Conservation (phyloP, 2,113 vertebrate species). For the Orcinus orca region DNA sequence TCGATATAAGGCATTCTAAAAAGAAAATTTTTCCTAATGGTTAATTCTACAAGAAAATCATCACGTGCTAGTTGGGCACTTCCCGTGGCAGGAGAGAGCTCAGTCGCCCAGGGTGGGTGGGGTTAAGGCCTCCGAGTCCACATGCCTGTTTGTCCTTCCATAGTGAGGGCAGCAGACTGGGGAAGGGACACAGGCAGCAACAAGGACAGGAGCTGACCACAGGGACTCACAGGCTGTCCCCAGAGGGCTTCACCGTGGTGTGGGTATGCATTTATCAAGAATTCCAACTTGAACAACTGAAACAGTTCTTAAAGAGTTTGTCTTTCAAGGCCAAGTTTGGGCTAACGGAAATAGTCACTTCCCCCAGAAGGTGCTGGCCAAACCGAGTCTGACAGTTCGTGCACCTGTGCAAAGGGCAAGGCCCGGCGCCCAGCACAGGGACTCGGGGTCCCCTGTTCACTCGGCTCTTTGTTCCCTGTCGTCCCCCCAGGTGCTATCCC, state of each 20-base stretch:
- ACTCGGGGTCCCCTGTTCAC: background rate
- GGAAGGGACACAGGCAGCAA: no score
- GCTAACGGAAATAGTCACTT: background rate
- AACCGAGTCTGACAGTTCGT: background rate
- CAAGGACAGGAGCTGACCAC: background rate
- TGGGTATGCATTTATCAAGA: background rate
- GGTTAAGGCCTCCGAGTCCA: no score
- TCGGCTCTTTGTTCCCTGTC: fast-evolving
- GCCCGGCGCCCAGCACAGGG: background rate
- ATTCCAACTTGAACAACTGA: background rate
- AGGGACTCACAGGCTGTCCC: background rate
- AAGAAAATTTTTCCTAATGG: background rate
- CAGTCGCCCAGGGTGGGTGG: fast-evolving
- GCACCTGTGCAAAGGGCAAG: no score
- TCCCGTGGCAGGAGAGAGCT: background rate
- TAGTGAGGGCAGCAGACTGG: background rate
- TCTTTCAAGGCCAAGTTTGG: background rate
- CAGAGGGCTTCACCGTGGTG: fast-evolving
- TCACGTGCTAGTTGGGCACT: fast-evolving
- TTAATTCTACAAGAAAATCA: background rate
- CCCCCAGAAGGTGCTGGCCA: background rate
- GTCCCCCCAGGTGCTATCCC: constrained; percentile 90
- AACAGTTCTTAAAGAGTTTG: background rate
- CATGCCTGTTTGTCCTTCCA: background rate
- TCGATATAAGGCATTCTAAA: background rate